A percentile compares a stretch with the other conserved stretches of the same genome.
phyloP scores from a whole-genome alignment of 1,140 invertebrate genomes.

The Drosophila tsacasi region DNA sequence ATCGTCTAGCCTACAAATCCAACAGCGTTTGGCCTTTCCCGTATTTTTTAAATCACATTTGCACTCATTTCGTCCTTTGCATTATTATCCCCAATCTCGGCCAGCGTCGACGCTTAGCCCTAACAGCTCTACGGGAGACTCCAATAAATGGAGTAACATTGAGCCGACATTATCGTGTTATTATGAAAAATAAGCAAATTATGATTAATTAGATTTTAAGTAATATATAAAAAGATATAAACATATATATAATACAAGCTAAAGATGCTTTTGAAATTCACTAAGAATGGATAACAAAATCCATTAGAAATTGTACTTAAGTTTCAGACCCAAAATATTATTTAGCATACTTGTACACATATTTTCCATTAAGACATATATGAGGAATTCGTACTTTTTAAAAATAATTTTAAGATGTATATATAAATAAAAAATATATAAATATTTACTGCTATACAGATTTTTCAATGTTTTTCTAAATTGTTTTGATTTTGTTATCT shows the following conservation, averaged over 20 bases:
- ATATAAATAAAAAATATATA: background rate
- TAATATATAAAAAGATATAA: slow-evolving; percentile 4
- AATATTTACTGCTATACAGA: no score
- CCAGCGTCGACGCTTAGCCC: slow-evolving; percentile 31
- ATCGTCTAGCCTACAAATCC: slow-evolving; percentile 50
- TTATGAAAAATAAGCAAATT: slow-evolving; percentile 36
- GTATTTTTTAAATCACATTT: slow-evolving; percentile 64
- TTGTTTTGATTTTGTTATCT: no score
- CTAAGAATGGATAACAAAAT: background rate
- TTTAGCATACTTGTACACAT: background rate
- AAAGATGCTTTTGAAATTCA: background rate
- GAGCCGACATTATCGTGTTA: slow-evolving; percentile 37
- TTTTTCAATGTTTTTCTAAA: no score
- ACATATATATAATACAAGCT: background rate
- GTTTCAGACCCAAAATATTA: background rate
- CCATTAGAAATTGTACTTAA: background rate
- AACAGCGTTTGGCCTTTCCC: slow-evolving; percentile 61
- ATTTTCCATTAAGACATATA: background rate
- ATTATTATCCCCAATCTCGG: slow-evolving; percentile 30
- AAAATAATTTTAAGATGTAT: background rate
- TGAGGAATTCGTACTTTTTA: background rate
- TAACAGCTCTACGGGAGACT: slow-evolving; percentile 23
- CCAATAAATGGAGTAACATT: slow-evolving; percentile 38
- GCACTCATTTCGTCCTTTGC: slow-evolving; percentile 40
- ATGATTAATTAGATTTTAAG: slow-evolving; percentile 41